phyloP scores from a whole-genome alignment of 2,888 invertebrate genomes.

The Drosophila tanythrix region DNA sequence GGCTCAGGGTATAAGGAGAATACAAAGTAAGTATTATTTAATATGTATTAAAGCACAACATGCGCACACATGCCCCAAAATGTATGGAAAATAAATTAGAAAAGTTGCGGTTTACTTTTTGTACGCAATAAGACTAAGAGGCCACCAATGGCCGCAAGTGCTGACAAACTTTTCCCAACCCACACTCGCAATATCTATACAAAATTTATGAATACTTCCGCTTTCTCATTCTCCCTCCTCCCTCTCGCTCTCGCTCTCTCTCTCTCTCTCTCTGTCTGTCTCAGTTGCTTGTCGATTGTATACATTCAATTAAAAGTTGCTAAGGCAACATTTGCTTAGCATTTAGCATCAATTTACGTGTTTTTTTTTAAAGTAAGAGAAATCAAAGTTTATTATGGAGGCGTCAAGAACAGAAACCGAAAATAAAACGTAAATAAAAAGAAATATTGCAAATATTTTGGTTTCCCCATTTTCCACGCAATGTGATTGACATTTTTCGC shows the following conservation, averaged over 20 bases:
- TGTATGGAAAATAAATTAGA: constrained; percentile 76
- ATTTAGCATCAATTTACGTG: constrained; percentile 48
- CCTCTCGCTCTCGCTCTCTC: not conserved
- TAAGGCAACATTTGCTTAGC: constrained; percentile 65
- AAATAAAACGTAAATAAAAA: constrained; percentile 39
- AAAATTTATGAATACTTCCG: constrained; percentile 73
- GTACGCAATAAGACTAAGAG: constrained; percentile 22
- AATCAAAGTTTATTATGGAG: constrained; percentile 63
- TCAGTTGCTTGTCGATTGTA: constrained; percentile 28
- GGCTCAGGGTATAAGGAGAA: constrained; percentile 51
- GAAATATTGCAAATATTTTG: constrained; percentile 18
- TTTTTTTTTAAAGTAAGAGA: constrained; percentile 25
- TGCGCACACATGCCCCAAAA: constrained; percentile 43
- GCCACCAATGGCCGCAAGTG: constrained; percentile 15
- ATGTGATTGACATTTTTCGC: constrained; percentile 26
- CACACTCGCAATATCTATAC: constrained; percentile 48
- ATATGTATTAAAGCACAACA: constrained; percentile 70
- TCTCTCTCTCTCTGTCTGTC: too few relatives aligned
- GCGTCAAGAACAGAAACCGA: constrained; percentile 49
- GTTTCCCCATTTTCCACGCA: constrained; percentile 21
- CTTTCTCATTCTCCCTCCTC: not conserved
- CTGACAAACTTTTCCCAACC: constrained; percentile 52
- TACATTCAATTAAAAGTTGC: constrained; percentile 76
- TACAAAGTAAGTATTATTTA: constrained; percentile 77
- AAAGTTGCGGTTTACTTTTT: constrained; percentile 67